Evolutionary conservation across 2,888 invertebrate genomes (phyloP), one percentile per base, ranked within the genome.

Genomic region (Melieria picta): DNA sequence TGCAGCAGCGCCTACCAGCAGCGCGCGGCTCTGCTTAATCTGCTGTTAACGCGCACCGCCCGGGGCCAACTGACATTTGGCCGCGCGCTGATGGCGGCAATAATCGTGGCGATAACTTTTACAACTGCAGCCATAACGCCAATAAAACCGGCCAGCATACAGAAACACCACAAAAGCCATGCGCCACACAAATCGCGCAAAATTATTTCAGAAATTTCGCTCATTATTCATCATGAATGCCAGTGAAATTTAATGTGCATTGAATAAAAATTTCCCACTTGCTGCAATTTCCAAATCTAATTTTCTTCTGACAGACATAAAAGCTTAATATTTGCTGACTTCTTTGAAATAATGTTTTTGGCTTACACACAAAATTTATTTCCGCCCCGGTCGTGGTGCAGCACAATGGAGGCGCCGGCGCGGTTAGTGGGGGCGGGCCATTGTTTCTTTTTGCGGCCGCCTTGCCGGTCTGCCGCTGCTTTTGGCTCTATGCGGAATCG

Each of bases 241-340:
- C 65, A 71, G 65, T 62, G 47, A 56, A 62, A 56, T 66, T 65
- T 65, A 71, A 71, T 71, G 30, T 30, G 66, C 66, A 66, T 71
- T 71, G 47, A 61, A 71, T 66, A 61, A 30, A 64, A 62, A 61
- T 55, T 55, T 65, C 50, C 52, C 42, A 55, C 61, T 60, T 47
- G 13, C 30, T 70, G 60, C 55, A 46, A 60, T 66, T 66, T 71
- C 47, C 13, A 47, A 71, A 62, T 71, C 66, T 71, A 66, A 71
- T 66, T 71, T 71, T 62, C 48, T 50, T 13, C 16, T 10, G 13
- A 46, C 56, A 42, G 42, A 65, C 55, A 62, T 55, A 66, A 66
- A 48, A 48, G 48, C 46, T n/a, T 16, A 56, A 61, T 57, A 60
- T 60, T 60, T 16, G 71, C 71, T 71, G 52, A 65, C 60, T 65